These are phyloP conservation scores for Piprites chloris DNA, from an alignment of 2,113 vertebrate genomes.

Conservation along the genomic window DNA sequence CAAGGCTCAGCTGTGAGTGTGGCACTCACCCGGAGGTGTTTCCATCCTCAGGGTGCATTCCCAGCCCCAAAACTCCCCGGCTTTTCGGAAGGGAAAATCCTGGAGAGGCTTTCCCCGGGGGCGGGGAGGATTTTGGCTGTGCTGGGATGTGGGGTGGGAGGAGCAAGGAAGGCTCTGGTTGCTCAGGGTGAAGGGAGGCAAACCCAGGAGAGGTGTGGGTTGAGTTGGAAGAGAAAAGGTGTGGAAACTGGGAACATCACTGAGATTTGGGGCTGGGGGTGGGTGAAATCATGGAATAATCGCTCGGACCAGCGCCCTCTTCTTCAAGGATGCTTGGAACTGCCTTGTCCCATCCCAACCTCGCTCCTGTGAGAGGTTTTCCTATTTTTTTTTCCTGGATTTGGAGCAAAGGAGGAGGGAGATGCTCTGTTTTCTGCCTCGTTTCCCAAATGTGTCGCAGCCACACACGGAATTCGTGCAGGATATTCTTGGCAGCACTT, in stretches of 20 bases:
- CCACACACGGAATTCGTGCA: neutral
- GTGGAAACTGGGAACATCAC: neutral
- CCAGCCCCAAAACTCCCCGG: neutral
- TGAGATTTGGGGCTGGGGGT: neutral
- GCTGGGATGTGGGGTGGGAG: neutral
- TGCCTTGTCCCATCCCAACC: neutral
- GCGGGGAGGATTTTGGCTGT: neutral
- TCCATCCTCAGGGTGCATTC: neutral
- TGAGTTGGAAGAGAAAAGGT: neutral
- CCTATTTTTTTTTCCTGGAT: neutral
- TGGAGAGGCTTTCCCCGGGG: neutral
- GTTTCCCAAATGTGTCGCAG: neutral
- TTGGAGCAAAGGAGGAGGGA: neutral
- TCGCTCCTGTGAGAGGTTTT: accelerated
- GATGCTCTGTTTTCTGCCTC: neutral
- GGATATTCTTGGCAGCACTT: neutral
- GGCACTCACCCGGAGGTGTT: accelerated
- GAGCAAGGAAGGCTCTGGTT: neutral
- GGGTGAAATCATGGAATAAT: neutral
- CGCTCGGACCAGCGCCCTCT: neutral
- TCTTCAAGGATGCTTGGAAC: neutral
- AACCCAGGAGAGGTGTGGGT: neutral
- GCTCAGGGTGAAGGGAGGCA: neutral
- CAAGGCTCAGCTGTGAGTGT: neutral
- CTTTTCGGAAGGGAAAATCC: neutral